These are phyloP conservation scores for Hoplostethus atlanticus DNA, from an alignment of 2,797 vertebrate species.

Conservation along the genomic window DNA sequence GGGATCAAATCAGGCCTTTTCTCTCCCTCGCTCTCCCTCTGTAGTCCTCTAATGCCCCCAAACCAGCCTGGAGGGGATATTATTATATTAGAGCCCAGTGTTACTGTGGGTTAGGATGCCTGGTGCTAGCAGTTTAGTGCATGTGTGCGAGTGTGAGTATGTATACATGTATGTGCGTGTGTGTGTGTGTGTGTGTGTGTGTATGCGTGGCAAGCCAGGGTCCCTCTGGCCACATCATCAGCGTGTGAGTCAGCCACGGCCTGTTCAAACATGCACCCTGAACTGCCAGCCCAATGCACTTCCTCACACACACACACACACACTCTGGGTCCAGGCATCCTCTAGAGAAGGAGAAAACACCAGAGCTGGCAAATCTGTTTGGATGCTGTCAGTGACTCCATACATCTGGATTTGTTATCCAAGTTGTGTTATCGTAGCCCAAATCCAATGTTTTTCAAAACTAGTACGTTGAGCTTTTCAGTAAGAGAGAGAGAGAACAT, in stretches of 20 bases:
- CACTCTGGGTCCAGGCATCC: conserved; percentile 64
- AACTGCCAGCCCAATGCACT: conserved; percentile 79
- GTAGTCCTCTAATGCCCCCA: conserved; percentile 79
- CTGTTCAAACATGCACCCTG: conserved; percentile 84
- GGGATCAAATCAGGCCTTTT: conserved; percentile 80
- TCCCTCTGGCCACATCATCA: conserved; percentile 83
- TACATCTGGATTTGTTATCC: conserved; percentile 57
- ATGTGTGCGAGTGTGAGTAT: conserved; percentile 31
- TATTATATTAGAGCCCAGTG: conserved; percentile 79
- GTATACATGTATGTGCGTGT: conserved; percentile 64
- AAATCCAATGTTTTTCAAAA: conserved; percentile 46
- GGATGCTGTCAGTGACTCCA: conserved; percentile 45
- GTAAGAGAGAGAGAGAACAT: conserved; percentile 34
- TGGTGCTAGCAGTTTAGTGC: conserved; percentile 72
- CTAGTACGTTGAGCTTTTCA: conserved; percentile 46
- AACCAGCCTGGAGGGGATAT: conserved; percentile 80
- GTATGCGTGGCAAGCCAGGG: conserved; percentile 74
- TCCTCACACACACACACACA: conserved; percentile 45
- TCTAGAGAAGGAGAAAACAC: conserved; percentile 47
- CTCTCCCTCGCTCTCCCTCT: conserved; percentile 71
- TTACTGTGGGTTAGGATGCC: conserved; percentile 69
- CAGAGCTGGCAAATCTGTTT: conserved; percentile 41
- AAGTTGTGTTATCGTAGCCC: conserved; percentile 34
- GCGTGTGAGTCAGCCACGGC: conserved; percentile 81
- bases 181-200: conserved; percentile 16